Base-by-base conservation (phyloP, 2,797 vertebrate species). In the Cuculus canorus region DNA sequence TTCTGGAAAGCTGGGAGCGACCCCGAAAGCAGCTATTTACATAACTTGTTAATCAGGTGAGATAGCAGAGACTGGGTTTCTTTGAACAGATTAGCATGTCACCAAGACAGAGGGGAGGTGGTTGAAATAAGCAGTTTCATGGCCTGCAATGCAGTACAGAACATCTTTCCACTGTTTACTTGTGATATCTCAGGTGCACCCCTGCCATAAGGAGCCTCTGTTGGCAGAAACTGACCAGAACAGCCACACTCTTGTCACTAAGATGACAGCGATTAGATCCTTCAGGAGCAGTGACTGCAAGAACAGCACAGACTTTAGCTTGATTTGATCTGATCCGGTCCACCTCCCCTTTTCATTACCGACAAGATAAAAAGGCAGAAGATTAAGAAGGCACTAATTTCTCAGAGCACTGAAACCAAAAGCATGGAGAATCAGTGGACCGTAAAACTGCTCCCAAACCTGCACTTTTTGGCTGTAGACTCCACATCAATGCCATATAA, bases 201-300 rank as follows among this genome's bases (percentile, higher is more conserved):
- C 75, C 82, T 90, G 85, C 82, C 96, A 98, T 90, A 93, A 97
- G 69, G 68, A 39, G 96, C 88, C 93, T 91, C 93, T 87, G 84
- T 60, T 96, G 94, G 92, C 94, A 96, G 86, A 72, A 57, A 68
- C 35, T 77, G 73, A 85, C 91, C 86, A 78, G 65, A 94, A 88
- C 81, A 93, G 57, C 78, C 90, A 86, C 59, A 13, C 54, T 93
- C 56, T 61, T 7, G 5, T 39, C 32, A 15, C 65, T 79, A 77
- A 19, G 64, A 88, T 41, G 50, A 25, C 50, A 54, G 28, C 13
- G 63, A 94, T 53, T 87, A n/a, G 91, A 96, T 94, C 82, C 86
- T 68, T 48, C 10, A 5, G 86, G 88, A 91, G 81, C 57, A 70
- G 37, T 1, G 7, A 90, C 80, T 83, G 41, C 27, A 50, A 65